phyloP scores from a whole-genome alignment of 1,140 invertebrate genomes.

The Drosophila oshimai region DNA sequence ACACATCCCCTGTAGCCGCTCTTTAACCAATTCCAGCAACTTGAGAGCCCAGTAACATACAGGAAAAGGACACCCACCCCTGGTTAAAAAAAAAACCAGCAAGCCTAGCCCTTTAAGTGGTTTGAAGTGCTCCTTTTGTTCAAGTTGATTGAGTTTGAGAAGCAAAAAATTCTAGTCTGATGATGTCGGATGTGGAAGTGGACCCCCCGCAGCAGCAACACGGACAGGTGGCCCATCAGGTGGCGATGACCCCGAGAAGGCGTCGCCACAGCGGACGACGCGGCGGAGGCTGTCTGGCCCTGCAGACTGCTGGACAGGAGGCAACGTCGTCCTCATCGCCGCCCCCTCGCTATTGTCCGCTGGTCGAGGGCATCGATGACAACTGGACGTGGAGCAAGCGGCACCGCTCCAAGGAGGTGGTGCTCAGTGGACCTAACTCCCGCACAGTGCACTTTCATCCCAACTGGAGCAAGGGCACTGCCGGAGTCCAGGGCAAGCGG shows the following conservation, averaged over 20 bases:
- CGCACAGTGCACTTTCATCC: conserved; percentile 88
- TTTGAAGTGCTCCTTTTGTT: conserved; percentile 12
- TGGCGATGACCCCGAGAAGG: conserved; percentile 7
- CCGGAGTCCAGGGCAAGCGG: conserved; percentile 86
- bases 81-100: too few relatives aligned
- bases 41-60: conserved; percentile 7
- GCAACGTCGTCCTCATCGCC: neutral
- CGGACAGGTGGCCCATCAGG: neutral
- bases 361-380: conserved; percentile 84
- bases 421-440: conserved; percentile 84
- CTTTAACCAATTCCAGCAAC: neutral
- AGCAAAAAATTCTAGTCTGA: conserved; percentile 5
- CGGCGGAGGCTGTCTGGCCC: neutral
- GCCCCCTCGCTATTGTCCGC: conserved; percentile 25
- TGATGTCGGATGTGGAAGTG: conserved; percentile 61
- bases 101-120: neutral
- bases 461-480: conserved; percentile 90
- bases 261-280: conserved; percentile 19
- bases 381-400: conserved; percentile 87
- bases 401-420: conserved; percentile 87
- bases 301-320: neutral
- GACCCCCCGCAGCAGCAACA: conserved; percentile 19
- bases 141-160: conserved; percentile 9
- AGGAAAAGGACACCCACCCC: conserved; percentile 2
- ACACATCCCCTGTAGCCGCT: neutral